These are phyloP conservation scores for Ceratosolen solmsi DNA, from an alignment of 1,140 invertebrate genomes.

Conservation along the genomic window DNA sequence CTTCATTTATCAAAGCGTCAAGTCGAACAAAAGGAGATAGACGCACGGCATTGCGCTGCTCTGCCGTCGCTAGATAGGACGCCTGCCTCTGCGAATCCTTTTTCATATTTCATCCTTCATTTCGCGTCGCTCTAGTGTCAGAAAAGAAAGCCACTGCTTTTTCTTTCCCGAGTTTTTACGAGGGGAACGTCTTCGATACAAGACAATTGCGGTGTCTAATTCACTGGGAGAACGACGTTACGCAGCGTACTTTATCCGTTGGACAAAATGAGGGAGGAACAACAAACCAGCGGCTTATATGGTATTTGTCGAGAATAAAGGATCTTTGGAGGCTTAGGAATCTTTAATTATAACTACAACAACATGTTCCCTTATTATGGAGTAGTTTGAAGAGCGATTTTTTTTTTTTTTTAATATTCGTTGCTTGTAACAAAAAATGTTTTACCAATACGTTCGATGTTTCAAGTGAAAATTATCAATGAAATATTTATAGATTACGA, in stretches of 20 bases:
- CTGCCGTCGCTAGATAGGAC: neutral
- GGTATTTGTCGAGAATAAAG: neutral
- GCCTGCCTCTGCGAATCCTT: conserved; percentile 27
- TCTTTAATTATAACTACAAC: too few species aligned
- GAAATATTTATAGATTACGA: too few species aligned
- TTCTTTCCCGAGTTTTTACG: neutral
- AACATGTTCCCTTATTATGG: too few species aligned
- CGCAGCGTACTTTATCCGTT: neutral
- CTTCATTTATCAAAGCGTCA: conserved; percentile 51
- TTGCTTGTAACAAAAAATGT: too few species aligned
- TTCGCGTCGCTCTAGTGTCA: conserved; percentile 8
- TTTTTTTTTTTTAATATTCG: too few species aligned
- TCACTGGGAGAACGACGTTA: neutral
- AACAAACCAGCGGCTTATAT: neutral
- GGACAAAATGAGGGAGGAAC: neutral
- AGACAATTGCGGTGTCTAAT: conserved; percentile 19
- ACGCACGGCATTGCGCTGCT: neutral
- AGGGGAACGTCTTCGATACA: conserved; percentile 15
- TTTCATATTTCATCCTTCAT: conserved; percentile 50
- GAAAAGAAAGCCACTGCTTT: neutral
- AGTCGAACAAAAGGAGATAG: conserved; percentile 41
- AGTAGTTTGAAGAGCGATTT: too few species aligned
- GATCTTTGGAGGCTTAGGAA: too few species aligned
- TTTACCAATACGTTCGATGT: too few species aligned
- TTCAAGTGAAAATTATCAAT: too few species aligned